phyloP scores from a whole-genome alignment of 2,888 invertebrate genomes.

The Sepioteuthis lessoniana region DNA sequence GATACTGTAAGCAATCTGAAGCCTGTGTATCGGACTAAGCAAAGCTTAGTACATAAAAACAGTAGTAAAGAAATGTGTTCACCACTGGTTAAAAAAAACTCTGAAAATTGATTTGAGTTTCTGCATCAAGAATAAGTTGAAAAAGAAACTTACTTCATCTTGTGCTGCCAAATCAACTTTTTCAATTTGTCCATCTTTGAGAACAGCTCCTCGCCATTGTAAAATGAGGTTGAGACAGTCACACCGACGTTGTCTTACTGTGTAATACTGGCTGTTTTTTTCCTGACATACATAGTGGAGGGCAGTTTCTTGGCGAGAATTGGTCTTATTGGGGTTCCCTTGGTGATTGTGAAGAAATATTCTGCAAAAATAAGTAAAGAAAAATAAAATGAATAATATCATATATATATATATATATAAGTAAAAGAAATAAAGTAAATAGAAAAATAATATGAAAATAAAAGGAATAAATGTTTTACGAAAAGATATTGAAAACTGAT shows the following conservation, averaged over 20 bases:
- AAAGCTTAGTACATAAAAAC: too few species aligned
- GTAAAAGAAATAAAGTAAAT: too few species aligned
- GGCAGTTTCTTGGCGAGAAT: slow-evolving; percentile 80
- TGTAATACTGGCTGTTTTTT: slow-evolving; percentile 63
- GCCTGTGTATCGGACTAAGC: too few species aligned
- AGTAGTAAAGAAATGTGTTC: background rate
- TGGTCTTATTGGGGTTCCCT: slow-evolving; percentile 83
- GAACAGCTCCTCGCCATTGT: slow-evolving; percentile 80
- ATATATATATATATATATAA: too few species aligned
- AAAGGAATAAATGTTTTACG: background rate
- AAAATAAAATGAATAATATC: background rate
- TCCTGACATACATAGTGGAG: slow-evolving; percentile 80
- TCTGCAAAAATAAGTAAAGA: slow-evolving; percentile 70
- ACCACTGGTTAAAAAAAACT: background rate
- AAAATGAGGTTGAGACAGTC: slow-evolving; percentile 81
- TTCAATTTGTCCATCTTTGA: slow-evolving; percentile 78
- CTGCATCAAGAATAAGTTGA: background rate
- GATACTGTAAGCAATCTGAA: too few species aligned
- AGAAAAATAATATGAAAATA: background rate
- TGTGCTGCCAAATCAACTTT: slow-evolving; percentile 79
- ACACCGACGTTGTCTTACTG: slow-evolving; percentile 76
- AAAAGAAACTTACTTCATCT: slow-evolving; percentile 77
- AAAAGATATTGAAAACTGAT: background rate
- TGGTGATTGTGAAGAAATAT: slow-evolving; percentile 81
- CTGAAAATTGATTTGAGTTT: too few species aligned